Evolutionary conservation across 2,113 vertebrate species (phyloP).

Genomic region (zebrafish (Danio rerio)): DNA sequence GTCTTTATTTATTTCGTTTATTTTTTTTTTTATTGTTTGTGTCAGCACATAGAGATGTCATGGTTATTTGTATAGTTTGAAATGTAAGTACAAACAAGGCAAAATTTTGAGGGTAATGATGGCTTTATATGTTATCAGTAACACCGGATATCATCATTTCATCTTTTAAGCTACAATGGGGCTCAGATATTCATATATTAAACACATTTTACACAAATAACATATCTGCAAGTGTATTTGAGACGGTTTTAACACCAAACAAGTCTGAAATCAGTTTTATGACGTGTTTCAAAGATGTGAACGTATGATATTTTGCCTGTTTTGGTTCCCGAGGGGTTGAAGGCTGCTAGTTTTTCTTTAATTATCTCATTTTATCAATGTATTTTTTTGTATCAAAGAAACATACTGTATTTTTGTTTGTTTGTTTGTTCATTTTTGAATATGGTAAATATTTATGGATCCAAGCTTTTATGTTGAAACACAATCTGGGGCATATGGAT

Average conservation of each 20-base stretch:
- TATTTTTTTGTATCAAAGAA: constrained; percentile 55
- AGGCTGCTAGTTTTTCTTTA: constrained; percentile 31
- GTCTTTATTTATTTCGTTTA: constrained; percentile 66
- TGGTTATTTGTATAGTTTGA: constrained; percentile 43
- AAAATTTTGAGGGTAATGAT: constrained; percentile 13
- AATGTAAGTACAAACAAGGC: constrained; percentile 9
- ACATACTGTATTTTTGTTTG: constrained; percentile 66
- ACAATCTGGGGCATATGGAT: constrained; percentile 74
- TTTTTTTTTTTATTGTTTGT: constrained; percentile 35
- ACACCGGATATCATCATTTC: constrained; percentile 3
- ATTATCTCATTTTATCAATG: constrained; percentile 51
- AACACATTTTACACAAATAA: background rate
- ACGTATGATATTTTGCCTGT: background rate
- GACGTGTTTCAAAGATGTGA: constrained; percentile 10
- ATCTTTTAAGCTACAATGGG: background rate
- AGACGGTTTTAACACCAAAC: background rate
- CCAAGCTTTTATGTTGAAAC: constrained; percentile 70
- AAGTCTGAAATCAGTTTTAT: background rate
- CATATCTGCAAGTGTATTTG: background rate
- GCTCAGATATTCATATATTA: too few relatives aligned
- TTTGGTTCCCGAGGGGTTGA: constrained; percentile 32
- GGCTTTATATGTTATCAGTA: constrained; percentile 25
- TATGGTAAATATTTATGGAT: constrained; percentile 68
- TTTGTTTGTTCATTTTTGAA: constrained; percentile 57
- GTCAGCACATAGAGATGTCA: constrained; percentile 39